phyloP scores from a whole-genome alignment of 2,888 invertebrate species.

The Phrixothrix hirtus region DNA sequence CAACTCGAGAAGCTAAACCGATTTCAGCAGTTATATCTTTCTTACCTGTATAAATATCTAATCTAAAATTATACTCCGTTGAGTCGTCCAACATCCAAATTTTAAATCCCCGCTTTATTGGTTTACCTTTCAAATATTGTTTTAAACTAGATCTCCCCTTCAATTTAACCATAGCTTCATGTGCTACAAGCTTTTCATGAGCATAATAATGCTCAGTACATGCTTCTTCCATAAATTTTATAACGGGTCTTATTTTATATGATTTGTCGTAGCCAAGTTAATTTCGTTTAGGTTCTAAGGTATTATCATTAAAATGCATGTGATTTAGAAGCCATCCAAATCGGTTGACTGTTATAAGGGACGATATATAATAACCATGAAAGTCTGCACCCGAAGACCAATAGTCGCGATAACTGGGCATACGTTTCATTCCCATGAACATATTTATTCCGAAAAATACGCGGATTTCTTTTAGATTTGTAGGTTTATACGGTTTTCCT shows the following conservation, averaged over 20 bases:
- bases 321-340: conserved; percentile 28
- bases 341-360: conserved; percentile 26
- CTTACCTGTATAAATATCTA: conserved; percentile 45
- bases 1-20: conserved; percentile 28
- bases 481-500: conserved; percentile 6
- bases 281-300: conserved; percentile 21
- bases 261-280: conserved; percentile 35
- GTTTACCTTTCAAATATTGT: conserved; percentile 37
- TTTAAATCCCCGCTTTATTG: conserved; percentile 39
- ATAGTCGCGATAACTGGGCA: conserved; percentile 37
- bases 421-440: conserved; percentile 37
- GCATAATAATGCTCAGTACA: conserved; percentile 27
- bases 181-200: conserved; percentile 27
- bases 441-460: conserved; percentile 36
- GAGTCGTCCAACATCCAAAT: conserved; percentile 38
- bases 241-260: conserved; percentile 38
- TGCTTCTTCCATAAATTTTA: conserved; percentile 28
- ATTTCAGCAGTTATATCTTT: conserved; percentile 34
- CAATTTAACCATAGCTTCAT: conserved; percentile 41
- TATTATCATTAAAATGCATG: conserved; percentile 39
- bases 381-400: conserved; percentile 30
- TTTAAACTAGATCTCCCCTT: conserved; percentile 35
- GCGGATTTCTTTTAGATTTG: conserved; percentile 31
- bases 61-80: conserved; percentile 37
- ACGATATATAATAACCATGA: conserved; percentile 22